Base-by-base conservation (phyloP, 2,888 invertebrate species). In the Ormyrus rosae region DNA sequence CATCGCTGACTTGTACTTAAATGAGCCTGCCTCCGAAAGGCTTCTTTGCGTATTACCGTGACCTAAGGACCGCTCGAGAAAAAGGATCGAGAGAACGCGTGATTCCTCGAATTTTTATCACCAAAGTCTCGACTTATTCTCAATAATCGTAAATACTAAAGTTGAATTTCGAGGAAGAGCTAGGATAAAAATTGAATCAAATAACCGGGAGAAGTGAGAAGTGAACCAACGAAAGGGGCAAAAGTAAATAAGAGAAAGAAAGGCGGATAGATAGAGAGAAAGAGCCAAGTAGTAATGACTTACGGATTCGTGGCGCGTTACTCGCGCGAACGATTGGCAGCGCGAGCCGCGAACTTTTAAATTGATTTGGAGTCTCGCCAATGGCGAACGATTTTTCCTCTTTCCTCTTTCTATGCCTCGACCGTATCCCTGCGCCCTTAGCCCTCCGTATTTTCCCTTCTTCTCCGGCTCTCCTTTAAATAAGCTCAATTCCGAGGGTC, bases 321-420 rank as follows among this genome's bases (percentile, higher is more conserved):
- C 81, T 83, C 76, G 81, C 79, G 82, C 83, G 81, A 85, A 82
- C 85, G 85, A 86, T 86, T 86, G 85, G 85, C 86, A 86, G 84
- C 81, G 70, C 83, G 76, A 80, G 80, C 84, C 84, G 84, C 84
- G 85, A 89, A 89, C 88, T 90, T 90, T 89, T 88, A 89, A 90
- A 90, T 90, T 89, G 89, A 89, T 90, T 90, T 90, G 90, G 90
- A 89, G 85, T 84, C 83, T 82, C 84, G 90, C 90, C 90, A 90
- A 88, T 89, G 84, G 86, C 83, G 82, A 84, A 82, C 86, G 86
- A 89, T 88, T 87, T 71, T 88, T 88, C 86, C 81, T 84, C 83
- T 80, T 78, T 70, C 63, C 19, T 34, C 50, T 78, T 76, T 68
- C 71, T 71, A 77, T 83, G 70, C 78, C 77, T 77, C 78, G 70